Percentiles rank a stretch among this genome's conserved stretches.
Conservation (phyloP, 2,797 vertebrate genomes). For the Ciconia nigra region DNA sequence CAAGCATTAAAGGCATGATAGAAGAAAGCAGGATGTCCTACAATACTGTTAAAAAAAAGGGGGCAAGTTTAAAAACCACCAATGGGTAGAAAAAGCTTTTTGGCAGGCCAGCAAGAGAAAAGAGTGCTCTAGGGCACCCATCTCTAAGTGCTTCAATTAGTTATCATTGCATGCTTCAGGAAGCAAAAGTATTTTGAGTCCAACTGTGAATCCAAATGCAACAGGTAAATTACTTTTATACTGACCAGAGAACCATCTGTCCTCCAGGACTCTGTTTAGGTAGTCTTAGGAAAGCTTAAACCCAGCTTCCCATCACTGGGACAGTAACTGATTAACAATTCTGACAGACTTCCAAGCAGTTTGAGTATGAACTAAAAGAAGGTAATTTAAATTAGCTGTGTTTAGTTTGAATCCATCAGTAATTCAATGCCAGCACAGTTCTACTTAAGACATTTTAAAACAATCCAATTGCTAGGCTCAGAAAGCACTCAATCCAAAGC, state of each 20-base stretch:
- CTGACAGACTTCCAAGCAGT: background rate
- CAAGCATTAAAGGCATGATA: background rate
- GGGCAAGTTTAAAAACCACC: background rate
- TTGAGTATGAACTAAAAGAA: background rate
- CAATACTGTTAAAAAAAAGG: background rate
- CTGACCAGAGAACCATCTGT: background rate
- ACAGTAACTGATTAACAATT: background rate
- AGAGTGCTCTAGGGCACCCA: background rate
- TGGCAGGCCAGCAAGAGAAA: background rate
- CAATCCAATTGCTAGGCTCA: background rate
- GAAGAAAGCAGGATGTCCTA: background rate
- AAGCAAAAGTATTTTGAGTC: background rate
- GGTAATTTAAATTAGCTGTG: background rate
- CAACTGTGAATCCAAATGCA: background rate
- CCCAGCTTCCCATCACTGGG: background rate
- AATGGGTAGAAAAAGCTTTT: background rate
- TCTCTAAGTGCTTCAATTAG: background rate
- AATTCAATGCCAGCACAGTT: background rate
- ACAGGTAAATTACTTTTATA: background rate
- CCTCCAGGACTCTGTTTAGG: background rate
- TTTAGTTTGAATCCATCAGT: background rate
- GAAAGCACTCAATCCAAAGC: background rate
- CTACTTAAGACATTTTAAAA: conserved; percentile 1
- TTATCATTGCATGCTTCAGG: background rate
- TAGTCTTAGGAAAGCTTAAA: background rate